A percentile compares a stretch with the other conserved stretches of the same genome.
Evolutionary conservation across 2,113 vertebrate genomes (phyloP).

Genomic region (Vicugna pacos): DNA sequence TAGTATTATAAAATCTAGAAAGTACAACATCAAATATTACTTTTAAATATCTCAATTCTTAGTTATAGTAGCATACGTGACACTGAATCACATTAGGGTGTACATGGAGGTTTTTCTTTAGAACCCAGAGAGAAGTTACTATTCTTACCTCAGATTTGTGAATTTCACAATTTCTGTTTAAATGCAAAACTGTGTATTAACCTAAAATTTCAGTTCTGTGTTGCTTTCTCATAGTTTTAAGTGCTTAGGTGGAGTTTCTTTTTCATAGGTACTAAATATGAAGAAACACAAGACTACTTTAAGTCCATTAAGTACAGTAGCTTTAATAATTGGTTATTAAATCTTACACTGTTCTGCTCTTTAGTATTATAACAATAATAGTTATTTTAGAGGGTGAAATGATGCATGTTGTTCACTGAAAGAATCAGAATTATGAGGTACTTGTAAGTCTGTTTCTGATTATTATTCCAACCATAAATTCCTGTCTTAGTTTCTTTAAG

Average conservation of each 20-base stretch:
- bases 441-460: background rate
- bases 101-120: background rate
- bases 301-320: background rate
- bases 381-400: background rate
- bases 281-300: background rate
- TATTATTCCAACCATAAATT: background rate
- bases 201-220: background rate
- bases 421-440: background rate
- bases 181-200: background rate
- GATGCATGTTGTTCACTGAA: background rate
- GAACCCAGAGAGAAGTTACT: background rate
- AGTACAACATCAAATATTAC: background rate
- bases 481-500: background rate
- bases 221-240: background rate
- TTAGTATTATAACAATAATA: background rate
- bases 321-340: constrained; percentile 32
- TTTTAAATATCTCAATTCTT: background rate
- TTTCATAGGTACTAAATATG: background rate
- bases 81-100: background rate
- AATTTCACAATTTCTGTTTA: constrained; percentile 27
- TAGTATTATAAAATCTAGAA: constrained; percentile 8
- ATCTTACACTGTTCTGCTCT: background rate
- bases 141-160: background rate
- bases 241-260: background rate
- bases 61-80: background rate